These are phyloP conservation scores for Strix uralensis DNA, from an alignment of 2,113 vertebrate species.

Conservation along the genomic window DNA sequence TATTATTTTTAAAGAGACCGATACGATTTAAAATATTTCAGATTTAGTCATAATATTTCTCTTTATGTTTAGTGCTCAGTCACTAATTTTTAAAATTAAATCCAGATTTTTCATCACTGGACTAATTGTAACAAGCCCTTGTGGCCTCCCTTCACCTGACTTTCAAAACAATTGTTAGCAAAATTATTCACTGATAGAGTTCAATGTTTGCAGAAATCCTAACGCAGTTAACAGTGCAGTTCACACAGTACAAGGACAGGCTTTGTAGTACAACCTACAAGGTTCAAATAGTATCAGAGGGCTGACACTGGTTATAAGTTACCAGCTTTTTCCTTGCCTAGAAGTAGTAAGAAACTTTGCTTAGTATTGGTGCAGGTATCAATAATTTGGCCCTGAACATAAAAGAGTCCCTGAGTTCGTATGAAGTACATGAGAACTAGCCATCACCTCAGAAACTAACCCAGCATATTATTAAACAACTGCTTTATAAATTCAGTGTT, in stretches of 20 bases:
- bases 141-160: background rate
- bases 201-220: background rate
- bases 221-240: background rate
- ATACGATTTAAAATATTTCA: background rate
- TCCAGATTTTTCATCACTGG: background rate
- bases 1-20: background rate
- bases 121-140: background rate
- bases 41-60: background rate
- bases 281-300: background rate
- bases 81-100: background rate
- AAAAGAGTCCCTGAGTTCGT: background rate
- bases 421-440: background rate
- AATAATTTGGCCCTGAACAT: background rate
- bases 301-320: background rate
- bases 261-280: background rate
- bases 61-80: background rate
- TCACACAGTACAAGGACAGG: background rate
- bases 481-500: background rate
- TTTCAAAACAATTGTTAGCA: background rate
- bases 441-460: background rate
- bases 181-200: background rate
- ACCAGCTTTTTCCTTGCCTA: background rate
- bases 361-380: background rate
- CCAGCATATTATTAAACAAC: background rate
- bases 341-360: background rate